Evolutionary conservation across 1,140 invertebrate species (phyloP).

Genomic region (Psilanteris sp.): DNA sequence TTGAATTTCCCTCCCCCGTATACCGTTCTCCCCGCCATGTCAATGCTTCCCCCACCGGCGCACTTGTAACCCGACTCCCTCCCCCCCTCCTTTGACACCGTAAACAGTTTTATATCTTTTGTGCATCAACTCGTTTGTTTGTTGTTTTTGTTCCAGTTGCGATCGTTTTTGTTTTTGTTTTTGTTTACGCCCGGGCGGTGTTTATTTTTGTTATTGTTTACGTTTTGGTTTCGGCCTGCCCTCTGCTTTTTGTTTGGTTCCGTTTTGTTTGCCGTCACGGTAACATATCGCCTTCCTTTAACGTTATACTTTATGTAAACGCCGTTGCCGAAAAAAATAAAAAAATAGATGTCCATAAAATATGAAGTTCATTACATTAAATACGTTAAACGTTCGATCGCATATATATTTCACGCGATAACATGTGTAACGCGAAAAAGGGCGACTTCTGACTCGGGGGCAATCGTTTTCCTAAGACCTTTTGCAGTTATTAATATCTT

Average conservation of each 20-base stretch:
- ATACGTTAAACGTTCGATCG: slow-evolving; percentile 34
- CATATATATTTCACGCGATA: slow-evolving; percentile 43
- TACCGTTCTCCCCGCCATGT: too few species aligned
- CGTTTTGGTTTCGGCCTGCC: too few species aligned
- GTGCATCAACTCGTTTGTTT: slow-evolving; percentile 7
- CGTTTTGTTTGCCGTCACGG: too few species aligned
- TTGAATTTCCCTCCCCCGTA: slow-evolving; percentile 71
- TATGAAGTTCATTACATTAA: slow-evolving; percentile 47
- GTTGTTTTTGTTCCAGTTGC: too few species aligned
- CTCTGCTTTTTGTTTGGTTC: too few species aligned
- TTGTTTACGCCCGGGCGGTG: not conserved
- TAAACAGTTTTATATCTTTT: slow-evolving; percentile 3
- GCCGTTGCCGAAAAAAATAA: too few species aligned
- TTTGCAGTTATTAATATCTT: slow-evolving; percentile 63
- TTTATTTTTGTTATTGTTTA: too few species aligned
- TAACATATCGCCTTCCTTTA: too few species aligned
- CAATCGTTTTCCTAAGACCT: slow-evolving; percentile 60
- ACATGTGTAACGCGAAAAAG: slow-evolving; percentile 40
- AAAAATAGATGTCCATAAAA: slow-evolving; percentile 2
- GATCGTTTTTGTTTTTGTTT: not conserved
- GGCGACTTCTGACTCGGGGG: slow-evolving; percentile 46
- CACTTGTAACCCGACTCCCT: not conserved
- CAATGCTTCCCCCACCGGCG: not conserved
- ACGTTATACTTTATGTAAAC: too few species aligned
- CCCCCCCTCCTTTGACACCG: slow-evolving; percentile 4